Base-by-base conservation (phyloP, 2,797 vertebrate species). In the Gymnoscopelus microlampas region DNA sequence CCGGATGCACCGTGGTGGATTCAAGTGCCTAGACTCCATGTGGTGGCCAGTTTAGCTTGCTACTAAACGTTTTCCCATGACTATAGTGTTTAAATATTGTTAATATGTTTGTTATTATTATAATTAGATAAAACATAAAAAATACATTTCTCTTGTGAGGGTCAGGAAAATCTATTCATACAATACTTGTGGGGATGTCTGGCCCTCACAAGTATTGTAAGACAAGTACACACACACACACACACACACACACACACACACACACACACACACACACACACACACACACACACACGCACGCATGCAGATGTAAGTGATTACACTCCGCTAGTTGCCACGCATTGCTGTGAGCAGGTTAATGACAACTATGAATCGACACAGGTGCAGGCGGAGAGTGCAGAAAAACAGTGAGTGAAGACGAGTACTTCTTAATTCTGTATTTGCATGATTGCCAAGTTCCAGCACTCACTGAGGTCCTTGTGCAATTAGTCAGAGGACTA, bases 181-280 rank as follows among this genome's bases (percentile, higher is more conserved):
- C 26, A 1, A 2, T 29, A 29, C 26, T 15, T 13, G 50, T 13
- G 50, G 6, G 3, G 1, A 51, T 51, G 49, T n/a, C 11, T n/a
- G n/a, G 49, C 12, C 3, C 12, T 13, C 49, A 51, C 13, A 51
- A 13, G 5, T n/a, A 4, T 6, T 4, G 7, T 1, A 13, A n/a
- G 12, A 51, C 49, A 50, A 8, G 6, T 26, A 60, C 58, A 44
- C 57, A 59, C 14, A 39, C 57, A 35, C 57, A 35, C 57, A 35
- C 29, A 35, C 57, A 60, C 44, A 49, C 39, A 49, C 60, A 24
- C 60, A 48, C 60, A 26, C 39, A 49, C 19, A 49, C 60, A 61
- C 60, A 61, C 60, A 61, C 35, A 49, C 9, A 61, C 35, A 49
- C 44, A 24, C 60, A 24, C 44, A 23, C 44, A 49, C 60, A 49